Evolutionary conservation across 2,888 invertebrate species (phyloP), one percentile per base, ranked within the genome.

Genomic region (Galerucella nymphaeae): DNA sequence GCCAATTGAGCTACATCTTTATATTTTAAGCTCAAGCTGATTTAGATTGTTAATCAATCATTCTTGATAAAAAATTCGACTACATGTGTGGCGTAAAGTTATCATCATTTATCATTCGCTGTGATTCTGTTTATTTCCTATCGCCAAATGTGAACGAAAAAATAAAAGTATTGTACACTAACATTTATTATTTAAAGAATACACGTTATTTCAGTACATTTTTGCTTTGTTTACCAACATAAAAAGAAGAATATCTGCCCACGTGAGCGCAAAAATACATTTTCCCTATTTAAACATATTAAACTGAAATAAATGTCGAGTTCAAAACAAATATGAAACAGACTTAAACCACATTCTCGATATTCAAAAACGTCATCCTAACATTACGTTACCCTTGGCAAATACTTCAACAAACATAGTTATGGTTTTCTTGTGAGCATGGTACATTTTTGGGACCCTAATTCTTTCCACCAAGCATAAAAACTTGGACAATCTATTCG

Each of bases 281-380:
- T n/a, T 41, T 45, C 18, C 61, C 18, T 41, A 41, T 41, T 62
- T 41, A 62, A 62, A 62, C 61, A 62, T 62, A 62, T 62, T 62
- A 62, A 62, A 62, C 30, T 62, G 42, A 20, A 62, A 62, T 62
- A 42, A 41, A 62, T 42, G 42, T 62, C 42, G 61, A 62, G 61
- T 62, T 62, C 42, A 62, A 62, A 62, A 62, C 42, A 62, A 62
- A 62, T 18, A 62, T 62, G 13, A 62, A 62, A 59, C 59, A 59
- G 11, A 59, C 59, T 59, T 59, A 14, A 23, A 59, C 42, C 42
- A 62, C 61, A 62, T 62, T 62, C 42, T 42, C 42, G 61, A 50
- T 61, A 68, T 61, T 58, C 48, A 61, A 68, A 68, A 61, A 45
- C 50, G 50, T 58, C 67, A 50, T 16, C n/a, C 14, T 14, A 45